Evolutionary conservation across 2,113 vertebrate genomes (phyloP).

Genomic region (Plectropomus leopardus): DNA sequence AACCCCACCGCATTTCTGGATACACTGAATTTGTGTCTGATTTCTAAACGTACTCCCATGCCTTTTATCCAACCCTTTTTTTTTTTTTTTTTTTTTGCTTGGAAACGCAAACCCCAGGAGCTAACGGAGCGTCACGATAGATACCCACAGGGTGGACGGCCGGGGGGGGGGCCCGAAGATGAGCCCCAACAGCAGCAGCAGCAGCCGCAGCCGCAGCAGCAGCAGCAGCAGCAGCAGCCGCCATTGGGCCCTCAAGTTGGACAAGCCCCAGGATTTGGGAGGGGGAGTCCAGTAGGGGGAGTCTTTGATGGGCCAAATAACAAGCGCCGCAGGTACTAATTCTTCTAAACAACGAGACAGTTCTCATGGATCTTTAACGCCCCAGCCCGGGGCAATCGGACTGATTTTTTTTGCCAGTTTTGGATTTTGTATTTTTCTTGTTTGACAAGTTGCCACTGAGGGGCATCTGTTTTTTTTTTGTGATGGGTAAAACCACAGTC

Average conservation of each 20-base stretch:
- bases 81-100: constrained; percentile 27
- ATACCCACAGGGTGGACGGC: constrained; percentile 88
- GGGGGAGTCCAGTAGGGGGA: constrained; percentile 90
- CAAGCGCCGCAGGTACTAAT: constrained; percentile 95
- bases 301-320: constrained; percentile 97
- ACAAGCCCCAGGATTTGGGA: constrained; percentile 91
- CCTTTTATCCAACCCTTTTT: constrained; percentile 13
- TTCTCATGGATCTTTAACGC: neutral
- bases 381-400: neutral
- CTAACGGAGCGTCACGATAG: constrained; percentile 93
- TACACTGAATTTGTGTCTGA: neutral
- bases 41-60: neutral
- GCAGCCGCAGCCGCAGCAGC: constrained; percentile 44
- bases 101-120: neutral
- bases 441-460: no score
- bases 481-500: constrained; percentile 7
- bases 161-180: constrained; percentile 90
- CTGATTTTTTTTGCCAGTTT: neutral
- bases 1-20: constrained; percentile 34
- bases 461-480: neutral
- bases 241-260: constrained; percentile 87
- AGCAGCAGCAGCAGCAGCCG: constrained; percentile 36
- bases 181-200: constrained; percentile 89
- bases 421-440: neutral
- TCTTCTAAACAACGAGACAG: neutral